Evolutionary conservation across 1,140 invertebrate genomes (phyloP).

Genomic region (Colletes gigas): DNA sequence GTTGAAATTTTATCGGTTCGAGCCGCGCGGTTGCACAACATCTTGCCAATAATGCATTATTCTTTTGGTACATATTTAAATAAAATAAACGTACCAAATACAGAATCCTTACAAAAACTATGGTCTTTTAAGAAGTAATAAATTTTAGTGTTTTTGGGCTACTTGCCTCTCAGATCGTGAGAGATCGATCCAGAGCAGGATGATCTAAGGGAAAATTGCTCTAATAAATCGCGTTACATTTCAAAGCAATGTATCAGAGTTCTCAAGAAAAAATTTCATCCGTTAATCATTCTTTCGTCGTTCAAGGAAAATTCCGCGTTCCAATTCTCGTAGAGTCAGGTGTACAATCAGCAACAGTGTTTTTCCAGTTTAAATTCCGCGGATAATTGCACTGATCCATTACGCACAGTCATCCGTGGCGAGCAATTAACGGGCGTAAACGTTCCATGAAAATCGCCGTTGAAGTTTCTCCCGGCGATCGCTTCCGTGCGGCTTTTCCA

Average conservation of each 20-base stretch:
- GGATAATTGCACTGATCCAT: neutral
- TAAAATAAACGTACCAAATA: too few relatives aligned
- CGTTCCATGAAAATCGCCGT: slow-evolving; percentile 16
- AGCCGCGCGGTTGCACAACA: too few relatives aligned
- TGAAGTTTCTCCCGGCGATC: neutral
- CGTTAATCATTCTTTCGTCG: neutral
- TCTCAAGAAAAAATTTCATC: neutral
- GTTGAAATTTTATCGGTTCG: slow-evolving; percentile 5
- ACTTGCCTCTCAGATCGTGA: too few relatives aligned
- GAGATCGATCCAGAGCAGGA: too few relatives aligned
- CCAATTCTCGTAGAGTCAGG: too few relatives aligned
- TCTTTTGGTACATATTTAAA: too few relatives aligned
- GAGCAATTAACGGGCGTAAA: slow-evolving; percentile 4
- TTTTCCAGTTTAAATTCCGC: slow-evolving; percentile 10
- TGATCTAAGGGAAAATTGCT: too few relatives aligned
- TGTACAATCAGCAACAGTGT: neutral
- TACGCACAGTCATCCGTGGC: neutral
- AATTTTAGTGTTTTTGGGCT: too few relatives aligned
- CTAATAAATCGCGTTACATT: neutral
- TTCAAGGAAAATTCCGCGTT: neutral
- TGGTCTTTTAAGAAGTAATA: too few relatives aligned
- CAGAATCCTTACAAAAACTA: too few relatives aligned
- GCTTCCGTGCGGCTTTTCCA: slow-evolving; percentile 8
- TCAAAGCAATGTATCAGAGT: too few relatives aligned
- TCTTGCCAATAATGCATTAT: too few relatives aligned